Evolutionary conservation across 2,797 vertebrate genomes (phyloP).

Genomic region (Muscicapa striata): DNA sequence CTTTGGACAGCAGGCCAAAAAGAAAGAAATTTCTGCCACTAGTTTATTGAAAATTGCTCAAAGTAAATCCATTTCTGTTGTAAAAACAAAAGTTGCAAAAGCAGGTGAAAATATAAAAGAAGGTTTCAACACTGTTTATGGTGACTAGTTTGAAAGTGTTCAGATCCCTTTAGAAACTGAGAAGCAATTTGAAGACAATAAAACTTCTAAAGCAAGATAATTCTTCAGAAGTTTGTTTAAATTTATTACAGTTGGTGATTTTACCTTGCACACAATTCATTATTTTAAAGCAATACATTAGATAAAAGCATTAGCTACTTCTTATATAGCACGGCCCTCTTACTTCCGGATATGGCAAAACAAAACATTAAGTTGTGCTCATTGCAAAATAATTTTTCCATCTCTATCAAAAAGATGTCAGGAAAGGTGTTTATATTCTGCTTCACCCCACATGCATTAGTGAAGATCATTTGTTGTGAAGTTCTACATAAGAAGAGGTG

Average conservation of each 20-base stretch:
- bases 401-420: conserved; percentile 5
- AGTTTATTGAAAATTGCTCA: background rate
- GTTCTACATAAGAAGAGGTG: background rate
- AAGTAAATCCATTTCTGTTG: background rate
- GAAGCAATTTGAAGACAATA: background rate
- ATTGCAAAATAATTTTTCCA: background rate
- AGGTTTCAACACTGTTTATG: background rate
- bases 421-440: background rate
- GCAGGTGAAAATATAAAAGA: background rate
- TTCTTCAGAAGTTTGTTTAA: background rate
- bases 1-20: background rate
- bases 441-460: background rate
- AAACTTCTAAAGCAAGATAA: background rate
- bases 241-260: background rate
- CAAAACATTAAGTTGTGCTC: background rate
- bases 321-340: background rate
- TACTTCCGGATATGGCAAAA: background rate
- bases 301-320: background rate
- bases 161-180: background rate
- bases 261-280: background rate
- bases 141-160: background rate
- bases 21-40: background rate
- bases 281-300: background rate
- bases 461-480: conserved; percentile 11
- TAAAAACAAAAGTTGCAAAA: background rate